These are phyloP conservation scores for Odocoileus hemionus DNA, from an alignment of 2,113 vertebrate genomes.

Conservation along the genomic window DNA sequence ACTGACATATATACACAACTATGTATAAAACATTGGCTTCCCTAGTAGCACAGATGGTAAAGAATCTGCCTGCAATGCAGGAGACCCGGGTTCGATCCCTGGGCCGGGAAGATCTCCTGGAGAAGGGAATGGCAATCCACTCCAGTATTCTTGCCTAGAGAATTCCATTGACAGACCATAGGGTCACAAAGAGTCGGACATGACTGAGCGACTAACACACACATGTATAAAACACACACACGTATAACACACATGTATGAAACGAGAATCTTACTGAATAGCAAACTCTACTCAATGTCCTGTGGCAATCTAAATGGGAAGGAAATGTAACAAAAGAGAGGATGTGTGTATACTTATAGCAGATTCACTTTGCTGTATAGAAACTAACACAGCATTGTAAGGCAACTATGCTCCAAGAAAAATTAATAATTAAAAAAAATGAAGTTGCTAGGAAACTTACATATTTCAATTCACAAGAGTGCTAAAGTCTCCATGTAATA, in stretches of 20 bases:
- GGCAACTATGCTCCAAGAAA: background rate
- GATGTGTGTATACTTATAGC: background rate
- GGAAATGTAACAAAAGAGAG: background rate
- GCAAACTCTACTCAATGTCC: background rate
- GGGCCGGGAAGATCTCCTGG: background rate
- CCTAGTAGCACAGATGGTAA: background rate
- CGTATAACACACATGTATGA: background rate
- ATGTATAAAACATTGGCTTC: background rate
- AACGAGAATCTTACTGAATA: background rate
- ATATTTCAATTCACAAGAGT: background rate
- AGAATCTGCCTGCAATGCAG: background rate
- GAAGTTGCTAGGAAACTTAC: conserved; percentile 38
- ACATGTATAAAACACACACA: background rate
- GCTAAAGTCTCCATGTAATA: background rate
- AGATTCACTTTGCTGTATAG: background rate
- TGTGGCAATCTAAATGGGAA: background rate
- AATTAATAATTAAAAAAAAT: background rate
- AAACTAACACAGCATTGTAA: background rate
- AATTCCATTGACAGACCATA: background rate
- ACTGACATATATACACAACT: background rate
- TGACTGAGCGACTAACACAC: background rate
- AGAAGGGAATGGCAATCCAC: background rate
- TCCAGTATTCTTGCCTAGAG: background rate
- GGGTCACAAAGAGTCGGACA: background rate
- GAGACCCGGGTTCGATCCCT: background rate